These are phyloP conservation scores for Sandelia bainsii DNA, from an alignment of 2,797 vertebrate species.

Conservation along the genomic window DNA sequence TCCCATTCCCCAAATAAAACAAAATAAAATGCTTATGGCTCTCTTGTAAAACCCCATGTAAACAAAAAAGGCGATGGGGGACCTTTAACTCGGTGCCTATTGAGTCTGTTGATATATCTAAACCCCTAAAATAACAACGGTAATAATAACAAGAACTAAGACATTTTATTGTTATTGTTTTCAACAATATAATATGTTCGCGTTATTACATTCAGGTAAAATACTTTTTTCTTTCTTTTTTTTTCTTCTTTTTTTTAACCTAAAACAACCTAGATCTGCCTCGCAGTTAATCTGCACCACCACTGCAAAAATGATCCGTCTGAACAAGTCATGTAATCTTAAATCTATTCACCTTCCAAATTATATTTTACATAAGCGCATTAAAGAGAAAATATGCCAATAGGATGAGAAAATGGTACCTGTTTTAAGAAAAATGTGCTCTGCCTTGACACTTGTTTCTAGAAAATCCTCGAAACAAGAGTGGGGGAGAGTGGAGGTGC, in stretches of 20 bases:
- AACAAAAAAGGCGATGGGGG: slow-evolving; percentile 74
- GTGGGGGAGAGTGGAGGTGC: not conserved
- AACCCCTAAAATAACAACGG: slow-evolving; percentile 77
- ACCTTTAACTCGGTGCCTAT: slow-evolving; percentile 61
- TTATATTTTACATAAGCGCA: slow-evolving; percentile 22
- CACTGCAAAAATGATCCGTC: slow-evolving; percentile 39
- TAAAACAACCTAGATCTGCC: slow-evolving; percentile 46
- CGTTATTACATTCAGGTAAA: slow-evolving; percentile 80
- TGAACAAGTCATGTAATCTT: slow-evolving; percentile 43
- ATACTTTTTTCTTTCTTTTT: slow-evolving; percentile 63
- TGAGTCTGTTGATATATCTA: slow-evolving; percentile 66
- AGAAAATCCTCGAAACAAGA: slow-evolving; percentile 32
- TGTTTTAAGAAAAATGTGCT: slow-evolving; percentile 48
- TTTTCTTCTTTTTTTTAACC: slow-evolving; percentile 54
- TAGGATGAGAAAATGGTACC: slow-evolving; percentile 3
- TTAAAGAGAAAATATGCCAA: slow-evolving; percentile 19
- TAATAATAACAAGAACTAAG: slow-evolving; percentile 84
- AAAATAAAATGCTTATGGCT: slow-evolving; percentile 73
- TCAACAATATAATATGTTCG: slow-evolving; percentile 78
- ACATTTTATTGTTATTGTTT: slow-evolving; percentile 86
- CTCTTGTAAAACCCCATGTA: slow-evolving; percentile 80
- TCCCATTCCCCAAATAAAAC: slow-evolving; percentile 9
- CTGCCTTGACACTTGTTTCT: slow-evolving; percentile 30
- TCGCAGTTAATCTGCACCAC: slow-evolving; percentile 64
- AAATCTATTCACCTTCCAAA: slow-evolving; percentile 5